Evolutionary conservation across 2,888 invertebrate genomes (phyloP).

Genomic region (Brachylomia viminalis): DNA sequence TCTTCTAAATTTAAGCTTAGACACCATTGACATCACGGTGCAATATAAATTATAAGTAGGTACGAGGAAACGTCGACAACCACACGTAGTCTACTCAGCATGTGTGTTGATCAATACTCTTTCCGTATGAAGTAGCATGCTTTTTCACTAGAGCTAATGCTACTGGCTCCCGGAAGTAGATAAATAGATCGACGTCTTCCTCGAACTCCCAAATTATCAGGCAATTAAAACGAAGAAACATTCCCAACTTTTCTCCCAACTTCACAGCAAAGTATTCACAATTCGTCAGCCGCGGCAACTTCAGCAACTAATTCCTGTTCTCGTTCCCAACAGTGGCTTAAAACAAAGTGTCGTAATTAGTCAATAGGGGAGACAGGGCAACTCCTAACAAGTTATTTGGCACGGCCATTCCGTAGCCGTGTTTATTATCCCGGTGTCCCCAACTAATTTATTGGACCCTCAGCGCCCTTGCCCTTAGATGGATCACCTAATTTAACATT

Average conservation of each 20-base stretch:
- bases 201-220: conserved; percentile 29
- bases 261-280: conserved; percentile 33
- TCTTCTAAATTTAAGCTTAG: no score
- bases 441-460: conserved; percentile 89
- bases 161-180: no score
- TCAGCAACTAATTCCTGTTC: conserved; percentile 54
- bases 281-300: conserved; percentile 64
- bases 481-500: conserved; percentile 90
- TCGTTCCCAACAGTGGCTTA: conserved; percentile 67
- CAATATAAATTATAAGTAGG: no score
- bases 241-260: conserved; percentile 24
- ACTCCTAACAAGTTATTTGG: conserved; percentile 87
- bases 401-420: conserved; percentile 83
- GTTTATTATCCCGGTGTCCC: conserved; percentile 89
- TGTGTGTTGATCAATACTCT: no score
- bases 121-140: no score
- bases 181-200: not conserved
- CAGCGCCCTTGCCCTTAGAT: conserved; percentile 86
- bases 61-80: no score
- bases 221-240: conserved; percentile 44
- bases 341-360: conserved; percentile 87
- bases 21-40: no score
- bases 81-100: no score
- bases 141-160: no score
- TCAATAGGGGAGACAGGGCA: conserved; percentile 85